These are phyloP conservation scores for Ophiodon elongatus DNA, from an alignment of 2,113 vertebrate genomes.

Conservation along the genomic window DNA sequence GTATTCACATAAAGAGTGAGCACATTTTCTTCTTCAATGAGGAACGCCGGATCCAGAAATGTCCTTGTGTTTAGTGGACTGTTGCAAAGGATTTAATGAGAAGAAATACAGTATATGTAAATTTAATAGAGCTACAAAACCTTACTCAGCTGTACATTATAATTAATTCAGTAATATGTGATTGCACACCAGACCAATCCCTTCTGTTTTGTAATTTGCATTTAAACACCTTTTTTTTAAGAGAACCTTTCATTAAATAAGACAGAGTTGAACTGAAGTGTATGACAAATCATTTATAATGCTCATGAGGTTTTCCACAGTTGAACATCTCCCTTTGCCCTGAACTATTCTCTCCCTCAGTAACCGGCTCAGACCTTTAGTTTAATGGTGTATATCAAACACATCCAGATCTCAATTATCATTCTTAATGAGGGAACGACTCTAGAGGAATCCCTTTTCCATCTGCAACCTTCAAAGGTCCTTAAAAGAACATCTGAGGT, in stretches of 20 bases:
- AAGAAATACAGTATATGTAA: neutral
- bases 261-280: neutral
- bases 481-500: constrained; percentile 78
- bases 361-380: constrained; percentile 66
- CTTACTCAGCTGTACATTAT: neutral
- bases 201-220: neutral
- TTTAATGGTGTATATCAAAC: constrained; percentile 78
- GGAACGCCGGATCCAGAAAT: neutral
- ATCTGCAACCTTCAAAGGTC: constrained; percentile 81
- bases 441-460: constrained; percentile 75
- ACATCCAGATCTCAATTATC: constrained; percentile 79
- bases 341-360: constrained; percentile 45
- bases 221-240: neutral
- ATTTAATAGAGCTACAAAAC: neutral
- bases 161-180: neutral
- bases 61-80: neutral
- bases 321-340: constrained; percentile 40
- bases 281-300: constrained; percentile 36
- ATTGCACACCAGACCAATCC: neutral
- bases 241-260: neutral
- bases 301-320: constrained; percentile 47
- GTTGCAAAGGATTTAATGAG: neutral
- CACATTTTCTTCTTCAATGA: neutral
- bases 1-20: neutral
- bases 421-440: constrained; percentile 77